Conservation (phyloP, 2,888 invertebrate genomes). For the Aromia moschata region DNA sequence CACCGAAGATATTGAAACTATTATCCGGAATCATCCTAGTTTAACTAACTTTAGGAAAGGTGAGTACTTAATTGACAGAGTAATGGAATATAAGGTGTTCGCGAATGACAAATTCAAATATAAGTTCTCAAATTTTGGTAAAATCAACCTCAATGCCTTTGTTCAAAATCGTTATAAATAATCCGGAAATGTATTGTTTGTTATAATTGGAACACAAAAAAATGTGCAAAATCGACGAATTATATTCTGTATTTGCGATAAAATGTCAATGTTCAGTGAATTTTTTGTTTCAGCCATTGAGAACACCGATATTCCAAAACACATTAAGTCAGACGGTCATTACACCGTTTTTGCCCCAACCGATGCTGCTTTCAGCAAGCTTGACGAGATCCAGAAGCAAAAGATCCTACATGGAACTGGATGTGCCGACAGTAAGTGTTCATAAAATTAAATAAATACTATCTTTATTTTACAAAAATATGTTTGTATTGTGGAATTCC, state of each 20-base stretch:
- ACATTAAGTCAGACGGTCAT: constrained; percentile 66
- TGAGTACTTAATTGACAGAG: constrained; percentile 43
- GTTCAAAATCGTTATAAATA: too few relatives aligned
- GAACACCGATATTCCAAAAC: constrained; percentile 67
- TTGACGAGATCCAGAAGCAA: constrained; percentile 65
- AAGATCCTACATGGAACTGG: constrained; percentile 68
- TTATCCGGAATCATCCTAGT: constrained; percentile 68
- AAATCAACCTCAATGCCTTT: too few relatives aligned
- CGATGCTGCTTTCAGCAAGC: constrained; percentile 72
- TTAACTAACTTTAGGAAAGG: constrained; percentile 68
- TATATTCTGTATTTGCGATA: too few relatives aligned
- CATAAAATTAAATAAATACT: too few relatives aligned
- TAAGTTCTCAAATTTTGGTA: too few relatives aligned
- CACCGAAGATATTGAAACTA: constrained; percentile 66
- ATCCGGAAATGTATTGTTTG: too few relatives aligned
- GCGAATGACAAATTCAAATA: too few relatives aligned
- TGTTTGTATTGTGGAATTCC: too few relatives aligned
- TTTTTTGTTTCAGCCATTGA: constrained; percentile 69
- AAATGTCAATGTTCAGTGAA: too few relatives aligned
- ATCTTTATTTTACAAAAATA: too few relatives aligned
- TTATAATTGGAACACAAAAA: too few relatives aligned
- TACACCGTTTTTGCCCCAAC: constrained; percentile 74
- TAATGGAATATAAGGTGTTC: neutral
- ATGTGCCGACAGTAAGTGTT: constrained; percentile 71
- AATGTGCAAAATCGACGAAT: too few relatives aligned